Evolutionary conservation across 2,888 invertebrate genomes (phyloP).

Genomic region (Pycnomerus fuliginosus): DNA sequence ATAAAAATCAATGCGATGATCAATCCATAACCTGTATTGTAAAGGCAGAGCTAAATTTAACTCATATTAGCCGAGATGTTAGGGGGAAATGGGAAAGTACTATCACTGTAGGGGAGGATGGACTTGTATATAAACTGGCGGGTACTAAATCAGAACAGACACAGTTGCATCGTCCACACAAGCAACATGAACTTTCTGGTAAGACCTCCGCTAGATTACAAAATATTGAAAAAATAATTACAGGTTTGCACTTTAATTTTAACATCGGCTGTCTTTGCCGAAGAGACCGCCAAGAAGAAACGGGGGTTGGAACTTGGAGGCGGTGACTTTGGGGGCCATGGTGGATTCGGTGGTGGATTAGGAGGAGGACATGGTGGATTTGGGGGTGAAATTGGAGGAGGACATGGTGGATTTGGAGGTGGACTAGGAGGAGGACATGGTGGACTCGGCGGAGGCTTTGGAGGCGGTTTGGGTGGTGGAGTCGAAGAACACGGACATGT

Average conservation of each 20-base stretch:
- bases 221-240: slow-evolving; percentile 2
- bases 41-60: too few relatives aligned
- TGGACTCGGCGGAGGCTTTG: slow-evolving; percentile 23
- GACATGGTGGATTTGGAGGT: slow-evolving; percentile 16
- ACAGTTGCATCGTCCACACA: slow-evolving; percentile 36
- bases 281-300: slow-evolving; percentile 34
- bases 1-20: too few relatives aligned
- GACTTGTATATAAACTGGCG: slow-evolving; percentile 35
- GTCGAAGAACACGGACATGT: slow-evolving; percentile 16
- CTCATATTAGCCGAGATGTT: slow-evolving; percentile 24
- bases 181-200: slow-evolving; percentile 43
- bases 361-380: slow-evolving; percentile 16
- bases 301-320: slow-evolving; percentile 37
- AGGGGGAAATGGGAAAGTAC: slow-evolving; percentile 40
- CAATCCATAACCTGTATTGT: too few relatives aligned
- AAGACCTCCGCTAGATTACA: slow-evolving; percentile 17
- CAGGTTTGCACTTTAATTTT: slow-evolving; percentile 38
- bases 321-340: slow-evolving; percentile 24
- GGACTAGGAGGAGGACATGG: slow-evolving; percentile 20
- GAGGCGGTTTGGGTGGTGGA: slow-evolving; percentile 11
- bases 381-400: slow-evolving; percentile 22
- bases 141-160: slow-evolving; percentile 33
- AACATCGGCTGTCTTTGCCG: slow-evolving; percentile 32
- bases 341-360: slow-evolving; percentile 13
- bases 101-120: slow-evolving; percentile 41